A percentile compares a stretch with the other conserved stretches of the same genome.
Evolutionary conservation across 2,888 invertebrate species (phyloP).

Genomic region (Acronicta leporina): DNA sequence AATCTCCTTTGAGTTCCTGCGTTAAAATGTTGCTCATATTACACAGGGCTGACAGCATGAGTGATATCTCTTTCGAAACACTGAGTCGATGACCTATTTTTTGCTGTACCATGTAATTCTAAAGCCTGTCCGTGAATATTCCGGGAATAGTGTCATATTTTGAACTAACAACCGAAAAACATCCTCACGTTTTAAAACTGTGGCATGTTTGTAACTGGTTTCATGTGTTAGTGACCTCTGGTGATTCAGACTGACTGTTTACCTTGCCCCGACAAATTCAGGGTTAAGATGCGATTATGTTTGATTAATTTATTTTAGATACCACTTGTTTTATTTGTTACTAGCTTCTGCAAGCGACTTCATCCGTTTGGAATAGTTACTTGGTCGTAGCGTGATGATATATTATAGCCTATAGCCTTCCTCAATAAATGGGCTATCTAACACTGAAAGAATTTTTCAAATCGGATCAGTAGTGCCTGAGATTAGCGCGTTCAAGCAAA

Average conservation of each 20-base stretch:
- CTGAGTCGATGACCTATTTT: slow-evolving; percentile 44
- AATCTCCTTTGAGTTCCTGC: slow-evolving; percentile 24
- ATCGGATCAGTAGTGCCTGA: no score
- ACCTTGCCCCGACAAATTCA: slow-evolving; percentile 61
- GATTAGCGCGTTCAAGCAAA: no score
- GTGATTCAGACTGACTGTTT: slow-evolving; percentile 77
- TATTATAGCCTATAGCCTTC: no score
- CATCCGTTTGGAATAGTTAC: no score
- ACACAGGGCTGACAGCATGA: slow-evolving; percentile 32
- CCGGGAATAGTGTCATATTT: slow-evolving; percentile 68
- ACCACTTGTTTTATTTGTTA: slow-evolving; percentile 39
- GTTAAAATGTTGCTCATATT: slow-evolving; percentile 11
- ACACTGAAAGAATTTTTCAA: no score
- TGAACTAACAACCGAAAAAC: slow-evolving; percentile 61
- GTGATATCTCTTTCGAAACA: slow-evolving; percentile 34
- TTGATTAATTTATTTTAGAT: slow-evolving; percentile 62
- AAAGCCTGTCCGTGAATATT: slow-evolving; percentile 50
- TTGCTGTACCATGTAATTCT: slow-evolving; percentile 36
- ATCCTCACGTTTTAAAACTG: slow-evolving; percentile 64
- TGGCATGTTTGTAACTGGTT: slow-evolving; percentile 77
- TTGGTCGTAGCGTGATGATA: no score
- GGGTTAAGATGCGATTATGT: slow-evolving; percentile 43
- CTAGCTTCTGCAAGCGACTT: no score
- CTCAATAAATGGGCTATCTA: no score
- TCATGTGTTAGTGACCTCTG: slow-evolving; percentile 75